These are phyloP conservation scores for Corydoras sp. DNA, from an alignment of 2,113 vertebrate species.

Conservation along the genomic window DNA sequence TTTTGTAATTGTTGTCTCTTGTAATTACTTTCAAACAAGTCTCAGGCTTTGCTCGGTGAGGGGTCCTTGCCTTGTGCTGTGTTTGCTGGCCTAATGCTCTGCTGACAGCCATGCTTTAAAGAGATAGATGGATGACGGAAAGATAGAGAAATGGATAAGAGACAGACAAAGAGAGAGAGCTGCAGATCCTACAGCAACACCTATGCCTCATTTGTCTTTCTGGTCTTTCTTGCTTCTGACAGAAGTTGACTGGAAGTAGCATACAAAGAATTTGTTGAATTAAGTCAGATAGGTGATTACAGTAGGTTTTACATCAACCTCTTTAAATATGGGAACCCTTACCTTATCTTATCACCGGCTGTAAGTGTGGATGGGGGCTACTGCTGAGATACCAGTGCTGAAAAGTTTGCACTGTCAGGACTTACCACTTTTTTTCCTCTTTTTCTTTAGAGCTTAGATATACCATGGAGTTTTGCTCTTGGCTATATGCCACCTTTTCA, in stretches of 20 bases:
- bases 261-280: not conserved
- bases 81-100: constrained; percentile 38
- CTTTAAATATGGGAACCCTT: constrained; percentile 39
- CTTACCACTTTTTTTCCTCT: constrained; percentile 11
- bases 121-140: constrained; percentile 31
- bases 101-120: constrained; percentile 37
- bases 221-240: not conserved
- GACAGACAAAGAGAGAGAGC: constrained; percentile 3
- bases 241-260: not conserved
- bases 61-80: constrained; percentile 33
- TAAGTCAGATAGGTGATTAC: constrained; percentile 7
- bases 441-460: constrained; percentile 9
- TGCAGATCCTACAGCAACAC: constrained; percentile 27
- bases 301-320: constrained; percentile 13
- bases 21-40: constrained; percentile 43
- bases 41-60: constrained; percentile 28
- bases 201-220: constrained; percentile 12
- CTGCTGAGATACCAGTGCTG: constrained; percentile 27
- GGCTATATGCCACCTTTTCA: constrained; percentile 26
- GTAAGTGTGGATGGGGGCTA: constrained; percentile 40
- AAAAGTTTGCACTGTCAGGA: constrained; percentile 39
- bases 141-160: constrained; percentile 18
- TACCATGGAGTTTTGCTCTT: not conserved
- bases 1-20: constrained; percentile 41
- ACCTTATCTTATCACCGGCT: constrained; percentile 36